Conservation (phyloP, 2,888 invertebrate species). For the Ornithoptera alexandrae region DNA sequence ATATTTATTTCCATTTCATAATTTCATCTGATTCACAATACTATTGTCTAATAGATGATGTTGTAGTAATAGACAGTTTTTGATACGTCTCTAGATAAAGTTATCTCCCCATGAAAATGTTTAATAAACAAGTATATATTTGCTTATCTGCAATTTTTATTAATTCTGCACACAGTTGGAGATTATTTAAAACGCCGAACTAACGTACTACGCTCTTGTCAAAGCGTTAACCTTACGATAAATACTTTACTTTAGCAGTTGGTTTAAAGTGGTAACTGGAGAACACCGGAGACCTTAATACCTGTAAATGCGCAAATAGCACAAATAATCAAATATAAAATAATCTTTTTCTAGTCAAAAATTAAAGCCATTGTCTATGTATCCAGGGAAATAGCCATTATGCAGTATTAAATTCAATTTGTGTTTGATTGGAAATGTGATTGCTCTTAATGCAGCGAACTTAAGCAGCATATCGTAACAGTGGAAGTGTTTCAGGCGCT, state of each 20-base stretch:
- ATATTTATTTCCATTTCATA: too few relatives aligned
- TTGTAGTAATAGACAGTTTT: too few relatives aligned
- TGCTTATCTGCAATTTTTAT: too few relatives aligned
- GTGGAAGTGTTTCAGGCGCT: conserved; percentile 81
- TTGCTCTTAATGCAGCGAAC: background rate
- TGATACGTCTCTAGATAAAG: too few relatives aligned
- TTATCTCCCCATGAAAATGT: too few relatives aligned
- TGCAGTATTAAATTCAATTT: background rate
- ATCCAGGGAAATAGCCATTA: background rate
- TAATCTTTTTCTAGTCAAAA: background rate
- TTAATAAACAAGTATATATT: too few relatives aligned
- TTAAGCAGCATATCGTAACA: conserved; percentile 6
- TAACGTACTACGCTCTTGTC: too few relatives aligned
- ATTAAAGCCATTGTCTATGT: background rate
- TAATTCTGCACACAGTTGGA: too few relatives aligned
- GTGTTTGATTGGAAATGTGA: background rate
- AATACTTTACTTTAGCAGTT: background rate
- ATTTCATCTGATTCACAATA: too few relatives aligned
- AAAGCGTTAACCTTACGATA: too few relatives aligned
- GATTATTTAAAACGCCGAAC: too few relatives aligned
- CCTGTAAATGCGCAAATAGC: background rate
- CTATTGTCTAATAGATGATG: too few relatives aligned
- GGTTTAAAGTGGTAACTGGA: background rate
- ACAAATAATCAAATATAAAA: background rate
- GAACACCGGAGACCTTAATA: background rate